Conservation (phyloP, 2,888 invertebrate species). For the Cosmopolites sordidus region DNA sequence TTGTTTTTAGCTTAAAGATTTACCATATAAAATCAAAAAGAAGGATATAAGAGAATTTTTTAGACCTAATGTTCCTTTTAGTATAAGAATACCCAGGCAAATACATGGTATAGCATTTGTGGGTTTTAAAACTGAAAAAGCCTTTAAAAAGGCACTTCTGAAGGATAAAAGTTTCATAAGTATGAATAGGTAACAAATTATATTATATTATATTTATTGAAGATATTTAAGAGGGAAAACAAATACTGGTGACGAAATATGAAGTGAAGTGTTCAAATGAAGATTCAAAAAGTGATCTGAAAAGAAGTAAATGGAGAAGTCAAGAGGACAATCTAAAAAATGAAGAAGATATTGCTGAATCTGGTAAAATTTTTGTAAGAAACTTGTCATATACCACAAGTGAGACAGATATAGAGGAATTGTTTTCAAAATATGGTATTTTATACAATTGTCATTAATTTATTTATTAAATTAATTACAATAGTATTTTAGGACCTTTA, state of each 20-base stretch:
- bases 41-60: conserved; percentile 83
- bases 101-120: conserved; percentile 84
- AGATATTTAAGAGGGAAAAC: conserved; percentile 55
- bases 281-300: conserved; percentile 19
- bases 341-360: conserved; percentile 80
- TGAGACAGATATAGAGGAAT: conserved; percentile 75
- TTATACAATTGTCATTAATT: no score
- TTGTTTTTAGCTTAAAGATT: conserved; percentile 57
- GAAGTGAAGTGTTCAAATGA: conserved; percentile 28
- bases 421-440: conserved; percentile 81
- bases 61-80: conserved; percentile 70
- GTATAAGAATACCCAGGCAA: conserved; percentile 73
- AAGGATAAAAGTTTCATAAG: conserved; percentile 85
- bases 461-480: no score
- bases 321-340: conserved; percentile 61
- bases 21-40: conserved; percentile 76
- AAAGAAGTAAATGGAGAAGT: conserved; percentile 55
- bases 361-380: conserved; percentile 87
- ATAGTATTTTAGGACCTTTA: conserved; percentile 67
- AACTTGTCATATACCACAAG: conserved; percentile 84
- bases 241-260: conserved; percentile 54
- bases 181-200: conserved; percentile 43
- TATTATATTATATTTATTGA: conserved; percentile 4
- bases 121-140: conserved; percentile 81
- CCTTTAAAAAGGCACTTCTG: conserved; percentile 71